Conservation (phyloP, 2,113 vertebrate genomes). For the Tupaia chinensis region DNA sequence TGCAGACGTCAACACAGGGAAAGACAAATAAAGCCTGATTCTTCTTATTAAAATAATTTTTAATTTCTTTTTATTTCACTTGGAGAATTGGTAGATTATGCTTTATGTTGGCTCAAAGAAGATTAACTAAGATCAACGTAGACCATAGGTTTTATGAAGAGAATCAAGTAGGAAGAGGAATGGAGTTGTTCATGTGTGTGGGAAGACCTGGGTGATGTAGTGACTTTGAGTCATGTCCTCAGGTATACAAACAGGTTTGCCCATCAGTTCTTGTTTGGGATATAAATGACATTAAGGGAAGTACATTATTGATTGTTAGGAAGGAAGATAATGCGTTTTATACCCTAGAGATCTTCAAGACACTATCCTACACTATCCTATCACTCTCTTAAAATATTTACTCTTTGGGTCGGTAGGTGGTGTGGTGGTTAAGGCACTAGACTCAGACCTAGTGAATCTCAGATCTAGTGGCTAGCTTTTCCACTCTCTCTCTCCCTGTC, state of each 20-base stretch:
- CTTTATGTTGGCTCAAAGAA: constrained; percentile 1
- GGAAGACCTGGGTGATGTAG: background rate
- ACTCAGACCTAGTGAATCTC: too few relatives aligned
- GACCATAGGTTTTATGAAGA: background rate
- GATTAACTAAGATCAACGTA: background rate
- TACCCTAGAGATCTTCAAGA: background rate
- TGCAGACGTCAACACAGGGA: background rate
- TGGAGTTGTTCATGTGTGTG: background rate
- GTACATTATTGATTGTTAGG: background rate
- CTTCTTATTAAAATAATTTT: background rate
- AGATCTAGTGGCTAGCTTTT: too few relatives aligned
- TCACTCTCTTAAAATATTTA: background rate
- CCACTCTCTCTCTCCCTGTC: too few relatives aligned
- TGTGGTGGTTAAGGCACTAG: too few relatives aligned
- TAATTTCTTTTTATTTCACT: background rate
- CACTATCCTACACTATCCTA: too few relatives aligned
- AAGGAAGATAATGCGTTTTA: background rate
- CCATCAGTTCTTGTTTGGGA: background rate
- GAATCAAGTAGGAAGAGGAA: background rate
- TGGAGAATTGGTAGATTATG: background rate
- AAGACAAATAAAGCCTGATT: background rate
- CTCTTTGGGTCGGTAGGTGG: too few relatives aligned
- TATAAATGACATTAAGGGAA: background rate
- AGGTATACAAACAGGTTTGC: too few relatives aligned
- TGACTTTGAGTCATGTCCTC: background rate